Conservation (phyloP, 2,113 vertebrate genomes). For the Apodemus speciosus region DNA sequence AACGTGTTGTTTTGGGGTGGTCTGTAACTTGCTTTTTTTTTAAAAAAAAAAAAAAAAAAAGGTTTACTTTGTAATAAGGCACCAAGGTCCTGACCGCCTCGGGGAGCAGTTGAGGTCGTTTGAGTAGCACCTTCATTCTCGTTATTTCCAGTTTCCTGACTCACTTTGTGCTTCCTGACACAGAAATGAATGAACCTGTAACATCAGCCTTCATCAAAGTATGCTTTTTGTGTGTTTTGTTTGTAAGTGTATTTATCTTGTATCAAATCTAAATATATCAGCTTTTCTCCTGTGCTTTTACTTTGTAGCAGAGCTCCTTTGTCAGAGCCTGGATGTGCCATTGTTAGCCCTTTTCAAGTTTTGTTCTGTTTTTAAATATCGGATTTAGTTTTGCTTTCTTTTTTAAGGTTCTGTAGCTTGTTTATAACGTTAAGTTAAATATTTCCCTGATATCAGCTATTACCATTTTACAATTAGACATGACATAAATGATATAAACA, state of each 20-base stretch:
- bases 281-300: neutral
- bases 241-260: neutral
- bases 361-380: neutral
- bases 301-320: slow-evolving; percentile 12
- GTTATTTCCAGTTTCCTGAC: neutral
- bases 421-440: neutral
- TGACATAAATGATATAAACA: neutral
- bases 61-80: neutral
- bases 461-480: neutral
- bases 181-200: neutral
- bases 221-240: neutral
- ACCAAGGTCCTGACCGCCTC: neutral
- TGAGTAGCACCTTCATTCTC: neutral
- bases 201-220: neutral
- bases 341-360: neutral
- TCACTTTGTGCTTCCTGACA: neutral
- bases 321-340: neutral
- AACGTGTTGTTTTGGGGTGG: neutral
- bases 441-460: neutral
- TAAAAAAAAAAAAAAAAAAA: slow-evolving; percentile 5
- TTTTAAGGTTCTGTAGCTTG: neutral
- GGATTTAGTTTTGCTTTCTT: neutral
- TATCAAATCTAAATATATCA: neutral
- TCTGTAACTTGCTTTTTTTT: neutral
- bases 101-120: neutral